These are phyloP conservation scores for Gnathonemus echidnorhynchus DNA, from an alignment of 2,113 vertebrate genomes.

Conservation along the genomic window DNA sequence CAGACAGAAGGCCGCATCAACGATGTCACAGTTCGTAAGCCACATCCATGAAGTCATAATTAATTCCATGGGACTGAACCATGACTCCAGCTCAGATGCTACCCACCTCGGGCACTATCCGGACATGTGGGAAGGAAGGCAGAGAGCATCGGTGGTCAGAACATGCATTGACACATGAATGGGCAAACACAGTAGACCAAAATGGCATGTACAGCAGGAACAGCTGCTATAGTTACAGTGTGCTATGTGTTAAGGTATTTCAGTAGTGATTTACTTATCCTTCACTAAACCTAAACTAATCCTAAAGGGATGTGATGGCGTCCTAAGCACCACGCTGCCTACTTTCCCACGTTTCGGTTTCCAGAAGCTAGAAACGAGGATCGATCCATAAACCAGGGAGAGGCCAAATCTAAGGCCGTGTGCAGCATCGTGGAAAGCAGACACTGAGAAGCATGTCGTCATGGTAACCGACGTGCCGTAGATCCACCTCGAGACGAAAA, in stretches of 20 bases:
- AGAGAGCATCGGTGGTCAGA: neutral
- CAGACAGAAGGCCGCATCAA: neutral
- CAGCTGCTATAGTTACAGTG: neutral
- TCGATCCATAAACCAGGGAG: neutral
- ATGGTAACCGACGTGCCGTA: neutral
- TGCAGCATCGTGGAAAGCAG: neutral
- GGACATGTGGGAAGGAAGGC: neutral
- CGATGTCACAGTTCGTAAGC: neutral
- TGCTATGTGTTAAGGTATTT: neutral
- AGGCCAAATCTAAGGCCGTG: neutral
- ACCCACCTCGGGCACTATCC: neutral
- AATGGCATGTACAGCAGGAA: neutral
- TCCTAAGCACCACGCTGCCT: neutral
- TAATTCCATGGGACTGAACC: neutral
- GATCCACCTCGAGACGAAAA: neutral
- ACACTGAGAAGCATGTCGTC: neutral
- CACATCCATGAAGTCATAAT: neutral
- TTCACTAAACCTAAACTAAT: neutral
- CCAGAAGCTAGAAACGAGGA: neutral
- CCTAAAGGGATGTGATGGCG: neutral
- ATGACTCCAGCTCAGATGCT: neutral
- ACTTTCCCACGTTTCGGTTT: neutral
- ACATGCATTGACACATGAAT: neutral
- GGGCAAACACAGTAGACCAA: neutral
- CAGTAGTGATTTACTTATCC: neutral